Evolutionary conservation across 2,113 vertebrate genomes (phyloP).

Genomic region (Phasianus colchicus): DNA sequence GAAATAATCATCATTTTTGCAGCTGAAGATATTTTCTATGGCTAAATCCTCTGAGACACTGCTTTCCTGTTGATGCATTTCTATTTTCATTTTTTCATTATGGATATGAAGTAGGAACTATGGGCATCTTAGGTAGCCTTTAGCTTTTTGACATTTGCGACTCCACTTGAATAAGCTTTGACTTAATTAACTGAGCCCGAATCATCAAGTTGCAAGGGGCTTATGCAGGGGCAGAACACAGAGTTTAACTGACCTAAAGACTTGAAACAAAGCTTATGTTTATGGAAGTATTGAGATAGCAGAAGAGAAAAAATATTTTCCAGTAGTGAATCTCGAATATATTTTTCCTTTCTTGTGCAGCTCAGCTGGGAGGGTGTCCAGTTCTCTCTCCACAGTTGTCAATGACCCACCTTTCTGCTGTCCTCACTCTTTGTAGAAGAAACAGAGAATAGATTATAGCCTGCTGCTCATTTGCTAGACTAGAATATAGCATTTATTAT

Average conservation of each 20-base stretch:
- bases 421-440: background rate
- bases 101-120: background rate
- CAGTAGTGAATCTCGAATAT: background rate
- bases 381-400: background rate
- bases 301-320: background rate
- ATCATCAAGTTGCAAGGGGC: conserved; percentile 11
- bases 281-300: background rate
- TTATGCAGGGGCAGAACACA: background rate
- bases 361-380: background rate
- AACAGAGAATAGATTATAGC: background rate
- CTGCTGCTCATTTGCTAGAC: background rate
- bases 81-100: background rate
- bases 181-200: conserved; percentile 45
- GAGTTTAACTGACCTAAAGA: background rate
- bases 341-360: conserved; percentile 2
- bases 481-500: background rate
- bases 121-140: background rate
- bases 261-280: conserved; percentile 25
- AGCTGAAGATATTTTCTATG: background rate
- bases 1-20: conserved; percentile 23
- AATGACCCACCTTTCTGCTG: background rate
- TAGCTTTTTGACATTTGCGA: conserved; percentile 22
- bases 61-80: background rate
- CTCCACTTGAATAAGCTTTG: conserved; percentile 60
- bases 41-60: background rate